Evolutionary conservation across 2,113 vertebrate genomes (phyloP), one percentile per base, ranked within the genome.

Genomic region (Falco punctatus): DNA sequence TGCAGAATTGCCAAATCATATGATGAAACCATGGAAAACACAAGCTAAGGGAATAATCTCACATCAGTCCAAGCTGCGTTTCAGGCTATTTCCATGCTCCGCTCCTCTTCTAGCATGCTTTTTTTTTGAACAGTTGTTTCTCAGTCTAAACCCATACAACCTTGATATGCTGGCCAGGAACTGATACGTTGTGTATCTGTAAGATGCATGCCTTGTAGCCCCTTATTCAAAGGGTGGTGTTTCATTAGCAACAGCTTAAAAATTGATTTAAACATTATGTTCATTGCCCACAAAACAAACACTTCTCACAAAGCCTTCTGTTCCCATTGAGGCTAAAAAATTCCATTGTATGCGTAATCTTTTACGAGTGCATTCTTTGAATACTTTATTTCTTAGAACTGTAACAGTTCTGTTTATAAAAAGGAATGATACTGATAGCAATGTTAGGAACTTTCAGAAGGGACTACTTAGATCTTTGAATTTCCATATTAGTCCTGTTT

Each of bases 401-500:
- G 92, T 98, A 97, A 97, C 94, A 97, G 95, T 97, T 98, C 97
- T 97, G 95, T 97, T 98, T 98, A 97, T 97, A 96, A 98, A 97
- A 98, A 98, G 96, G 96, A 98, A 98, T 97, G 90, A 98, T 97
- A 97, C 91, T 97, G 97, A 96, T 96, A 98, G 97, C 96, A 98
- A 98, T 98, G 98, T 97, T 96, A 98, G 97, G 98, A 98, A 98
- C 98, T 98, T 98, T 98, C 97, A 98, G 96, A 97, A 86, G 91
- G 96, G 96, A 97, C 98, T 96, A 97, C 95, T 96, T 94, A 94
- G 92, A 98, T 97, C 96, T 97, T 97, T 95, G 94, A 94, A 98
- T 98, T 98, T 98, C 98, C 98, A 98, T 98, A 98, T 98, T 98
- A 97, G 98, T 98, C 97, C 97, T 66, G 92, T 97, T 98, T 96